Evolutionary conservation across 2,113 vertebrate species (phyloP).

Genomic region (Alosa alosa): DNA sequence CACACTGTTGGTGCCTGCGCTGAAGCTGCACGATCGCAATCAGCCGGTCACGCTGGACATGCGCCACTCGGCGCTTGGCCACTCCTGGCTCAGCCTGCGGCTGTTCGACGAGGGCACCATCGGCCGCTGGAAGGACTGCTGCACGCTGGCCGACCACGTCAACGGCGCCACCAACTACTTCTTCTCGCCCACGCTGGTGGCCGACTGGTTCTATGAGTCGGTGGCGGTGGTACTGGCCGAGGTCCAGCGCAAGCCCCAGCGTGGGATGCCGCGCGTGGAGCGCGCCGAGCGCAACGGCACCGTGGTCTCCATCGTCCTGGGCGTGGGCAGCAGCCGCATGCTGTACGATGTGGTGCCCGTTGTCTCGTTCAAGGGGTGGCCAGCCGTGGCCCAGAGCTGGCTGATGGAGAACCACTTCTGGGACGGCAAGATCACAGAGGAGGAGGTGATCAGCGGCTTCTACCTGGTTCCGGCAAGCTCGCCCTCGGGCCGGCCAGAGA

Average conservation of each 20-base stretch:
- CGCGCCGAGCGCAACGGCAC: constrained; percentile 90
- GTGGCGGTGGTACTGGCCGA: constrained; percentile 88
- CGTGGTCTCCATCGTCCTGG: constrained; percentile 89
- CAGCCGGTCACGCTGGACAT: constrained; percentile 96
- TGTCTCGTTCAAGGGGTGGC: constrained; percentile 98
- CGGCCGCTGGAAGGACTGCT: constrained; percentile 95
- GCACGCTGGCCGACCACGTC: constrained; percentile 88
- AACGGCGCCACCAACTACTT: constrained; percentile 91
- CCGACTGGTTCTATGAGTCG: constrained; percentile 92
- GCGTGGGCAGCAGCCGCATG: constrained; percentile 94
- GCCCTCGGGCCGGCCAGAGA: constrained; percentile 86
- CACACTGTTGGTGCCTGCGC: constrained; percentile 90
- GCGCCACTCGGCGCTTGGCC: constrained; percentile 91
- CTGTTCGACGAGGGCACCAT: constrained; percentile 95
- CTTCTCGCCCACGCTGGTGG: constrained; percentile 92
- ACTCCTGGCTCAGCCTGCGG: constrained; percentile 95
- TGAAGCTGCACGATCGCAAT: constrained; percentile 97
- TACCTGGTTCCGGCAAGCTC: constrained; percentile 93
- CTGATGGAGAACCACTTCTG: constrained; percentile 99
- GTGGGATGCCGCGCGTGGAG: constrained; percentile 91
- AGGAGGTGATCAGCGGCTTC: constrained; percentile 97
- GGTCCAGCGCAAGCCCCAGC: constrained; percentile 93
- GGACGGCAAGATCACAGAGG: constrained; percentile 98
- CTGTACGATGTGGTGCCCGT: constrained; percentile 94
- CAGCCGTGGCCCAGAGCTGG: constrained; percentile 96